A percentile compares a stretch with the other conserved stretches of the same genome.
These are phyloP conservation scores for Ladona fulva DNA, from an alignment of 1,140 invertebrate species.

Conservation along the genomic window DNA sequence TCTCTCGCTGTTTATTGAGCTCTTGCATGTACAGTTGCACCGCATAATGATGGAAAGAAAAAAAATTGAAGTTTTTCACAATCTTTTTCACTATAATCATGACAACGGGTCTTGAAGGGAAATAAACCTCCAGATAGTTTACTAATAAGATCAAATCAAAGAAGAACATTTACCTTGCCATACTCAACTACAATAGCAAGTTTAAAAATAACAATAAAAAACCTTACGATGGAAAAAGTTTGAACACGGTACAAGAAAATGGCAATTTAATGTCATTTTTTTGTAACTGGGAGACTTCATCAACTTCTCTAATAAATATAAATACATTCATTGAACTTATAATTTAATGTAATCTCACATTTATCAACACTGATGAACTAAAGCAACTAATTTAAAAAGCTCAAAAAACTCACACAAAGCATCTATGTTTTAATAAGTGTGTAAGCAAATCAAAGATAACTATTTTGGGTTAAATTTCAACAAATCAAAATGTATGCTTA, in stretches of 20 bases:
- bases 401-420: constrained; percentile 17
- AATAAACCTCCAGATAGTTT: no score
- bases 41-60: constrained; percentile 23
- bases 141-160: no score
- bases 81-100: neutral
- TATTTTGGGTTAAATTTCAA: neutral
- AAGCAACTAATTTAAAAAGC: constrained; percentile 22
- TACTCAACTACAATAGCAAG: no score
- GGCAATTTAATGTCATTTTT: no score
- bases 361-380: neutral
- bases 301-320: no score
- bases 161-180: neutral
- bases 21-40: constrained; percentile 73
- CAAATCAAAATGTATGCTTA: constrained; percentile 7
- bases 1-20: constrained; percentile 77
- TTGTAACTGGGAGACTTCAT: no score
- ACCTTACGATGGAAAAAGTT: no score
- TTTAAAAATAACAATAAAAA: neutral
- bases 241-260: no score
- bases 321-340: no score
- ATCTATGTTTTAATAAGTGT: constrained; percentile 12
- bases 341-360: no score
- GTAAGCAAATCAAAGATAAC: neutral
- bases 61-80: constrained; percentile 14
- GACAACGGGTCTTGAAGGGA: no score